Evolutionary conservation across 2,888 invertebrate genomes (phyloP).

Genomic region (Papilio gigon): DNA sequence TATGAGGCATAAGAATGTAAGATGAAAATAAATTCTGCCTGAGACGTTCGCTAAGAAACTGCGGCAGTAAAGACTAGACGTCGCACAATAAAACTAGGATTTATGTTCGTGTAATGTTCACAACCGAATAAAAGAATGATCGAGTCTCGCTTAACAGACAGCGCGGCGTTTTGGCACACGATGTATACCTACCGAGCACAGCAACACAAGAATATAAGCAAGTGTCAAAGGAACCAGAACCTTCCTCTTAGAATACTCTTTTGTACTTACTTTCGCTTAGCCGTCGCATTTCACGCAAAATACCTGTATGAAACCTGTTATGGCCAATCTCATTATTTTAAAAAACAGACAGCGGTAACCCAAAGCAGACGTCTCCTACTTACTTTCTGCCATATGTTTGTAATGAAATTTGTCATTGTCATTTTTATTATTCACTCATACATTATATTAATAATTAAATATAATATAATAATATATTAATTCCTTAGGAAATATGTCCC

Average conservation of each 20-base stretch:
- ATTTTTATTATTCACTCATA: too few relatives aligned
- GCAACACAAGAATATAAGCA: not conserved
- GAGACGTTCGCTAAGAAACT: conserved; percentile 2
- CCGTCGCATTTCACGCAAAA: too few relatives aligned
- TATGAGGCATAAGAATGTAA: not conserved
- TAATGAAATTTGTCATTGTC: too few relatives aligned
- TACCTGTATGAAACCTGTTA: too few relatives aligned
- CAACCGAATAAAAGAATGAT: conserved; percentile 23
- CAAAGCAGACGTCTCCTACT: too few relatives aligned
- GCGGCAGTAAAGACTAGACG: conserved; percentile 12
- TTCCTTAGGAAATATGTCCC: too few relatives aligned
- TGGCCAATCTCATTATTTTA: too few relatives aligned
- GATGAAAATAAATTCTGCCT: conserved; percentile 1
- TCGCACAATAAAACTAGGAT: conserved; percentile 22
- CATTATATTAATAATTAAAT: too few relatives aligned
- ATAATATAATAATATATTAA: too few relatives aligned
- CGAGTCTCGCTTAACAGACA: conserved; percentile 9
- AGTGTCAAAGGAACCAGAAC: not conserved
- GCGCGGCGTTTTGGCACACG: conserved; percentile 9
- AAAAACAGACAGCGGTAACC: too few relatives aligned
- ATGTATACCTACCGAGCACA: conserved; percentile 1
- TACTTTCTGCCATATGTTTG: too few relatives aligned
- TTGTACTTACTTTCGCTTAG: too few relatives aligned
- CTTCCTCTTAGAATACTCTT: not conserved
- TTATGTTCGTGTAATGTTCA: conserved; percentile 22